These are phyloP conservation scores for Heteropelma amictum DNA, from an alignment of 2,888 invertebrate species.

Conservation along the genomic window DNA sequence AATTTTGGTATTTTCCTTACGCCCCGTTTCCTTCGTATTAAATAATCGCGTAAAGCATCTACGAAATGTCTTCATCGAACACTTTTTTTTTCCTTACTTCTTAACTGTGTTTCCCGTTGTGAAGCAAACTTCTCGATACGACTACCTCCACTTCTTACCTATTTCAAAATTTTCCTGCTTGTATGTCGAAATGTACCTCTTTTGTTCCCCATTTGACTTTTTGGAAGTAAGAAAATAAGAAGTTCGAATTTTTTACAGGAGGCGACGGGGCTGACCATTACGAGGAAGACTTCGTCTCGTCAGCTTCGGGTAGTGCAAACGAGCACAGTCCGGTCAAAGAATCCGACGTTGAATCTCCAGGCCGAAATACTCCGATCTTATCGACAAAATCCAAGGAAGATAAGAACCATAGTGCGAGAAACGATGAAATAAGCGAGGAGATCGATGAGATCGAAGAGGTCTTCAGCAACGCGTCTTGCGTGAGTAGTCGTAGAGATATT, in stretches of 20 bases:
- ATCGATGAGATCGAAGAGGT: constrained; percentile 72
- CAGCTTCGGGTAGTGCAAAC: constrained; percentile 73
- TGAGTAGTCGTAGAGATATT: constrained; percentile 64
- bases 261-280: constrained; percentile 69
- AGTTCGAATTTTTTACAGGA: constrained; percentile 57
- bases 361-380: constrained; percentile 60
- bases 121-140: too few species aligned
- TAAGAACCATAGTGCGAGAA: constrained; percentile 66
- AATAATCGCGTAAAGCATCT: too few species aligned
- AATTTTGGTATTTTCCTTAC: too few species aligned
- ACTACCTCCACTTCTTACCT: too few species aligned
- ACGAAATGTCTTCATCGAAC: too few species aligned
- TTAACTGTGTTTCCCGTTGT: too few species aligned
- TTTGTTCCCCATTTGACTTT: too few species aligned
- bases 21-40: too few species aligned
- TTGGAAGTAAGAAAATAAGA: neutral
- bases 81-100: too few species aligned
- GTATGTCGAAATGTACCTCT: neutral
- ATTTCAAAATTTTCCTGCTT: too few species aligned
- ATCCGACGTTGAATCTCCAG: constrained; percentile 61
- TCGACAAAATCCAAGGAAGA: constrained; percentile 56
- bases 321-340: constrained; percentile 74
- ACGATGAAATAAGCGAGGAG: constrained; percentile 74
- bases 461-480: constrained; percentile 72
- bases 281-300: constrained; percentile 74